phyloP scores from a whole-genome alignment of 1,140 invertebrate species.

The Rhagoletis pomonella region DNA sequence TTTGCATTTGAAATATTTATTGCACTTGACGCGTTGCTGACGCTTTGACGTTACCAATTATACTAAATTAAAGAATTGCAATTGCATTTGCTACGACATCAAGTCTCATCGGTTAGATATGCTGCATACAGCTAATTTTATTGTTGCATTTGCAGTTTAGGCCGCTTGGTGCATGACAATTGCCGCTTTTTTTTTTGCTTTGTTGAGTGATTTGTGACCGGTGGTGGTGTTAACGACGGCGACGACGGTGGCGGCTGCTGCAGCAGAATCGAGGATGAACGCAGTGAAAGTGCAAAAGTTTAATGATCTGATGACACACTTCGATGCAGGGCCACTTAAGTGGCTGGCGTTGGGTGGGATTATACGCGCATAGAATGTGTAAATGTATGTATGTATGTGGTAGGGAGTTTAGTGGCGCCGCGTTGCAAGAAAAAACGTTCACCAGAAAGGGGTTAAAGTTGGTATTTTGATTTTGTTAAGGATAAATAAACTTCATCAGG shows the following conservation, averaged over 20 bases:
- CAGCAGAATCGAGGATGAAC: neutral
- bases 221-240: no score
- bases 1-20: neutral
- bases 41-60: constrained; percentile 25
- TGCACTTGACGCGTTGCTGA: constrained; percentile 44
- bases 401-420: no score
- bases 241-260: neutral
- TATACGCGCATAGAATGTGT: no score
- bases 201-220: constrained; percentile 21
- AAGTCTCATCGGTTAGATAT: neutral
- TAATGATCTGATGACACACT: constrained; percentile 50
- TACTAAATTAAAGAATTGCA: constrained; percentile 22
- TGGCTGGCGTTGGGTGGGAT: neutral
- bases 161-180: constrained; percentile 2
- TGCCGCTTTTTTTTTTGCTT: neutral
- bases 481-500: no score
- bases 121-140: constrained; percentile 36
- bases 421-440: no score
- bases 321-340: constrained; percentile 20
- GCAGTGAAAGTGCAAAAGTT: constrained; percentile 31
- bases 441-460: no score
- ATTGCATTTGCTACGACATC: constrained; percentile 18
- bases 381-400: no score
- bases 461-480: no score
- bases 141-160: neutral